Evolutionary conservation across 1,140 invertebrate species (phyloP).

Genomic region (Atta colombica): DNA sequence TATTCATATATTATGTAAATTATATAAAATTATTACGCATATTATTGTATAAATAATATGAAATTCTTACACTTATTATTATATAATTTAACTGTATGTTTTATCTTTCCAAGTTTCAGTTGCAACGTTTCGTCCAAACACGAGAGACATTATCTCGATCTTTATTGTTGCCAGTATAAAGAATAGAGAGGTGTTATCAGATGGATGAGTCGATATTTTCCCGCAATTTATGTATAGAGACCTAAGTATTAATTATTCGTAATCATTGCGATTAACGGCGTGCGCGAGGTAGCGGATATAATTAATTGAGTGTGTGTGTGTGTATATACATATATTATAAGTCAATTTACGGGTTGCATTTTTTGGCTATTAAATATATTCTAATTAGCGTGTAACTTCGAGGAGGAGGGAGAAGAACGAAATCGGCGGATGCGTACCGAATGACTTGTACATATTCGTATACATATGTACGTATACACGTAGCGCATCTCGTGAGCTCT

Average conservation of each 20-base stretch:
- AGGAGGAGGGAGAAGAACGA: neutral
- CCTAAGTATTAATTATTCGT: constrained; percentile 71
- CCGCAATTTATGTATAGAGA: constrained; percentile 69
- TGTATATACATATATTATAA: constrained; percentile 53
- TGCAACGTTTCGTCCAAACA: constrained; percentile 6
- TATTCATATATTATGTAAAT: neutral
- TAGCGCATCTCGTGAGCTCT: constrained; percentile 37
- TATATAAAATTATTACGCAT: neutral
- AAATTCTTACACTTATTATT: neutral
- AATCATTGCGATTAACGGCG: constrained; percentile 73
- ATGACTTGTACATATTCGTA: constrained; percentile 69
- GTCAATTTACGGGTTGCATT: constrained; percentile 74
- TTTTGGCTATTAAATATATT: constrained; percentile 73
- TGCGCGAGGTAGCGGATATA: constrained; percentile 67
- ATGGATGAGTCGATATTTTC: constrained; percentile 69
- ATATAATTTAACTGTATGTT: neutral
- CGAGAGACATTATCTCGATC: neutral
- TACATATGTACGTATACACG: constrained; percentile 60
- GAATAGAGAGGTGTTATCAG: constrained; percentile 72
- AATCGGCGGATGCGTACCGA: constrained; percentile 56
- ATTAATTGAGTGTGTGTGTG: constrained; percentile 66
- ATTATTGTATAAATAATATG: neutral
- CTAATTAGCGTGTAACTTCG: constrained; percentile 64
- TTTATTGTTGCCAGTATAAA: constrained; percentile 17
- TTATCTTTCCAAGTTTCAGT: neutral